Conservation (phyloP, 1,140 invertebrate genomes). For the Drosophila repleta region DNA sequence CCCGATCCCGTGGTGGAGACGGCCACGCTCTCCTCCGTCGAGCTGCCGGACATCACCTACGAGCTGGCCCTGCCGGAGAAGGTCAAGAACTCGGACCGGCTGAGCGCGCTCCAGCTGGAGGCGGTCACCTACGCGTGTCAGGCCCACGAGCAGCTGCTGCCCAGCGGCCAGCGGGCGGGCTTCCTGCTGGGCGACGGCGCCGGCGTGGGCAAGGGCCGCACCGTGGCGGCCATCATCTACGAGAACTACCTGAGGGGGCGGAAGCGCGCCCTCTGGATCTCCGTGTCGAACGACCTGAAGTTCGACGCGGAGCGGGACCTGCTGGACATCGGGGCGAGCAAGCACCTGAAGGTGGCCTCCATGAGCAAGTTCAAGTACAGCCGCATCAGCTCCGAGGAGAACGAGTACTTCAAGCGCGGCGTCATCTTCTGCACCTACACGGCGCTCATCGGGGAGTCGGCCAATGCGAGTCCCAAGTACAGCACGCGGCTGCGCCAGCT, state of each 20-base stretch:
- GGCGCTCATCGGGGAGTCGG: conserved; percentile 97
- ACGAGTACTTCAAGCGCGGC: conserved; percentile 94
- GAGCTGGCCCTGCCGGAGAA: conserved; percentile 92
- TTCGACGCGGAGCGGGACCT: conserved; percentile 99
- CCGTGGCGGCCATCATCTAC: conserved; percentile 98
- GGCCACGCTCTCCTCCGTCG: conserved; percentile 97
- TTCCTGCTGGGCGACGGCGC: conserved; percentile 99
- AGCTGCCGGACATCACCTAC: conserved; percentile 97
- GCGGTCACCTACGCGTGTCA: conserved; percentile 98
- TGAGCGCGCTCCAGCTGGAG: conserved; percentile 98
- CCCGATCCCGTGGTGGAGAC: conserved; percentile 99
- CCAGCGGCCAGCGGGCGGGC: conserved; percentile 95
- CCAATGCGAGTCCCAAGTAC: conserved; percentile 94
- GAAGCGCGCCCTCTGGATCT: conserved; percentile 98
- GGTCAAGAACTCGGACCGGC: conserved; percentile 89
- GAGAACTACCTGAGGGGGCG: conserved; percentile 97
- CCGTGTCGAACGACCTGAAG: conserved; percentile 98
- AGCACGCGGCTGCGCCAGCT: conserved; percentile 96
- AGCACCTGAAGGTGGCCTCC: conserved; percentile 87
- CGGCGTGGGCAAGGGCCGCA: conserved; percentile 99
- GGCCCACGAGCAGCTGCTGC: conserved; percentile 95
- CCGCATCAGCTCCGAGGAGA: conserved; percentile 93
- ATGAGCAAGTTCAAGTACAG: conserved; percentile 98
- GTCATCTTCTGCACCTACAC: conserved; percentile 99
- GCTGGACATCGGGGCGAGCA: conserved; percentile 95